Percentiles rank a stretch among this genome's conserved stretches.
Evolutionary conservation across 2,113 vertebrate genomes (phyloP).

Genomic region (Oreocharis arfaki): DNA sequence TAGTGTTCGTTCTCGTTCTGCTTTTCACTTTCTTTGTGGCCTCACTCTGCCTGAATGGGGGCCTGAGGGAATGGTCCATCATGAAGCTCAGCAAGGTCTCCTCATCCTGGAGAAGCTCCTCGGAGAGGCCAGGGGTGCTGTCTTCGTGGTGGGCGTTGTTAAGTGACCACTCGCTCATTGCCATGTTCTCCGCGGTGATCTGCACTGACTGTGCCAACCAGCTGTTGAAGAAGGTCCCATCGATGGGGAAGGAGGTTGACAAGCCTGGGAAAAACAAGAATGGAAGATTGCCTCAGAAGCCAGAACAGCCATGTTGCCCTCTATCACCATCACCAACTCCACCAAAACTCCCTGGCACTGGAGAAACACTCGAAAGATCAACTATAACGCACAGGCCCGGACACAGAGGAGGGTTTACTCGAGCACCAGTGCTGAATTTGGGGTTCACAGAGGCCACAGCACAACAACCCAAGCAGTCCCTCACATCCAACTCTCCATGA

Average conservation of each 20-base stretch:
- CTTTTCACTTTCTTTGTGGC: slow-evolving; percentile 79
- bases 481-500: neutral
- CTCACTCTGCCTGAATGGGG: slow-evolving; percentile 85
- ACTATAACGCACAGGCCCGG: fast-evolving
- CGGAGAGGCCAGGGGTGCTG: slow-evolving; percentile 83
- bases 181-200: slow-evolving; percentile 92
- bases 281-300: neutral
- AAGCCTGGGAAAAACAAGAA: slow-evolving; percentile 73
- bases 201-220: slow-evolving; percentile 95
- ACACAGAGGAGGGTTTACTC: neutral
- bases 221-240: slow-evolving; percentile 92
- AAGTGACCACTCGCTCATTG: slow-evolving; percentile 90
- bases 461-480: fast-evolving
- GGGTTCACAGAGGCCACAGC: neutral
- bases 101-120: slow-evolving; percentile 92
- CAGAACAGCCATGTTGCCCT: neutral
- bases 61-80: slow-evolving; percentile 91
- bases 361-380: fast-evolving
- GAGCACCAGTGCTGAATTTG: neutral
- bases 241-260: slow-evolving; percentile 89
- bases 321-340: neutral
- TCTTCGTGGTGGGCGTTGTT: slow-evolving; percentile 81
- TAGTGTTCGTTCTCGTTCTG: slow-evolving; percentile 76
- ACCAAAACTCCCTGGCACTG: fast-evolving
- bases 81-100: slow-evolving; percentile 93